Percentiles rank a stretch among this genome's conserved stretches.
phyloP scores from a whole-genome alignment of 2,888 invertebrate species.

The Watsonalla binaria region DNA sequence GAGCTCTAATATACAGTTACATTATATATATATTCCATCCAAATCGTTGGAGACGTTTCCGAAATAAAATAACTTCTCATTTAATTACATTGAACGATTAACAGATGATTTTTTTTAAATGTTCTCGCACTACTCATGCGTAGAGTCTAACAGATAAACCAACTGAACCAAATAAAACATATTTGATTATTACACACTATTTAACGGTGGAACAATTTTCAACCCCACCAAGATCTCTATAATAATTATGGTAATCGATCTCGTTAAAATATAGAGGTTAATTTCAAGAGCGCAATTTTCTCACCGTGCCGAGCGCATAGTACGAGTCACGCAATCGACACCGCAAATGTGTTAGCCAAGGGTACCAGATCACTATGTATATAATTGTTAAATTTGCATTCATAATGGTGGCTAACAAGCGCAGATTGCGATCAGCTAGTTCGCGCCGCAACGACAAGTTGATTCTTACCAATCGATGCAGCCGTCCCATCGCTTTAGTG shows the following conservation, averaged over 20 bases:
- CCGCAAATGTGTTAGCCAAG: slow-evolving; percentile 35
- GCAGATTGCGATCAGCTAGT: slow-evolving; percentile 64
- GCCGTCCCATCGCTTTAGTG: slow-evolving; percentile 32
- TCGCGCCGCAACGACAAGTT: slow-evolving; percentile 60
- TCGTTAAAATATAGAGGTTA: slow-evolving; percentile 30
- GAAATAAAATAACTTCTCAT: no score
- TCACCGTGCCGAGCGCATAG: slow-evolving; percentile 25
- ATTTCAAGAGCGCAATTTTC: slow-evolving; percentile 38
- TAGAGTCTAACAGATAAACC: no score
- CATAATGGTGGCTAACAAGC: slow-evolving; percentile 67
- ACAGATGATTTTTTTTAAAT: no score
- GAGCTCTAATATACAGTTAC: no score
- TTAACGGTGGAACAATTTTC: slow-evolving; percentile 13
- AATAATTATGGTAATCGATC: slow-evolving; percentile 26
- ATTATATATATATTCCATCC: no score
- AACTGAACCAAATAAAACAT: no score
- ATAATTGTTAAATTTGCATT: slow-evolving; percentile 71
- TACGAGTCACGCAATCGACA: slow-evolving; percentile 45
- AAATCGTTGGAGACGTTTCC: no score
- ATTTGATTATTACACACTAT: neutral
- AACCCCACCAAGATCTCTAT: slow-evolving; percentile 12
- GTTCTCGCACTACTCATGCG: no score
- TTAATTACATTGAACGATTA: no score
- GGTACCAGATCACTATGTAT: slow-evolving; percentile 37
- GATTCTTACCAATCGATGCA: slow-evolving; percentile 44